phyloP scores from a whole-genome alignment of 2,888 invertebrate species.

The Vanessa cardui region DNA sequence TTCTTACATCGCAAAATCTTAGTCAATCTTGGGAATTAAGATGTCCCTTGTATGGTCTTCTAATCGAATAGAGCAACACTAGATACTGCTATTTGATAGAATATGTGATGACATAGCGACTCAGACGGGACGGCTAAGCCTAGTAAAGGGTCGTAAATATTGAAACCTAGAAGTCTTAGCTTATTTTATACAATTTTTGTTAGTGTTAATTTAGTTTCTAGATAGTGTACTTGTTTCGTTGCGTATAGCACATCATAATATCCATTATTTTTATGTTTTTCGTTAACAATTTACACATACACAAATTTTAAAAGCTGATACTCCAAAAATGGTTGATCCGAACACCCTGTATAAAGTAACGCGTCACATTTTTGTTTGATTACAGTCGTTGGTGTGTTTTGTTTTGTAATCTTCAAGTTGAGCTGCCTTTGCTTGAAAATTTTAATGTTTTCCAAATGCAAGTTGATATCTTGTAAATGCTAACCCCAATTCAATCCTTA shows the following conservation, averaged over 20 bases:
- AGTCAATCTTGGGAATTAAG: too few species aligned
- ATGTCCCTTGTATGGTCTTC: too few species aligned
- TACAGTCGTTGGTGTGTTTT: background rate
- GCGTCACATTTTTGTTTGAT: background rate
- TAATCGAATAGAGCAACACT: too few species aligned
- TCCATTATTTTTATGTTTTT: conserved; percentile 32
- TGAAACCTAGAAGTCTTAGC: conserved; percentile 14
- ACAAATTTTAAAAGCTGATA: conserved; percentile 1
- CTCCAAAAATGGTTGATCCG: background rate
- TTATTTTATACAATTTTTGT: conserved; percentile 18
- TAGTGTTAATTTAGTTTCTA: conserved; percentile 25
- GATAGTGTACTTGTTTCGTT: conserved; percentile 31
- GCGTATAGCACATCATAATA: conserved; percentile 39
- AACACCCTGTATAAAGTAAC: conserved; percentile 8
- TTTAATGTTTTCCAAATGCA: too few species aligned
- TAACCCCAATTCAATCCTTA: background rate
- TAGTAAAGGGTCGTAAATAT: background rate
- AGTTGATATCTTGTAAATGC: background rate
- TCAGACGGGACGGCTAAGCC: too few species aligned
- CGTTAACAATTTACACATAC: conserved; percentile 22
- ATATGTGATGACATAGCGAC: too few species aligned
- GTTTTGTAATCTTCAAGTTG: background rate
- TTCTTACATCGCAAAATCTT: too few species aligned
- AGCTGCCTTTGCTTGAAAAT: too few species aligned
- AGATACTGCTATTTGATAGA: too few species aligned